Evolutionary conservation across 1,140 invertebrate species (phyloP).

Genomic region (Manduca sexta): DNA sequence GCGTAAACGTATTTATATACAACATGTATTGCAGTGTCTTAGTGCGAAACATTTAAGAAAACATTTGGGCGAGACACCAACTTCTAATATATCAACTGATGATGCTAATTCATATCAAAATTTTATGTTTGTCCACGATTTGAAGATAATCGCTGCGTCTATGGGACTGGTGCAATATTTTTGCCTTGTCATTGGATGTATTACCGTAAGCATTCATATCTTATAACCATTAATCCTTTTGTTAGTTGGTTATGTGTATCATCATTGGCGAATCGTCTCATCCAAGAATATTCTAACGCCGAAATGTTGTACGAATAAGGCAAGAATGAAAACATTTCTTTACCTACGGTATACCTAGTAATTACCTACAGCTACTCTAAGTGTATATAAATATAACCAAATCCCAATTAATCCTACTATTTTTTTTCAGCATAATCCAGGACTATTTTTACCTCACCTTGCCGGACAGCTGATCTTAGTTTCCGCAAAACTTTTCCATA

Average conservation of each 20-base stretch:
- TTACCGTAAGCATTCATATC: constrained; percentile 32
- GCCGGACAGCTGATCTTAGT: constrained; percentile 33
- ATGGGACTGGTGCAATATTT: constrained; percentile 44
- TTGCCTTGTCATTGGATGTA: constrained; percentile 41
- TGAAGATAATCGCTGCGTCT: constrained; percentile 44
- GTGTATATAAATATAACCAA: too few relatives aligned
- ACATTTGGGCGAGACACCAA: constrained; percentile 31
- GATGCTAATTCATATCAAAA: neutral
- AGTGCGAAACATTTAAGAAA: constrained; percentile 32
- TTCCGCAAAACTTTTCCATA: constrained; percentile 27
- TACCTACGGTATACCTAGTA: too few relatives aligned
- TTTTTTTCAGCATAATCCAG: constrained; percentile 46
- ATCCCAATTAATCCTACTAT: neutral
- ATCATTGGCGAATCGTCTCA: too few relatives aligned
- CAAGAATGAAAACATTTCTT: too few relatives aligned
- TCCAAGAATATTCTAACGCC: too few relatives aligned
- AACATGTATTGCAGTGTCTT: constrained; percentile 37
- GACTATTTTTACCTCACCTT: constrained; percentile 45
- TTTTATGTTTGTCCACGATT: constrained; percentile 40
- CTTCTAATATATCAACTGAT: neutral
- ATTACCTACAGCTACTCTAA: too few relatives aligned
- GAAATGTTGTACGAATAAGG: too few relatives aligned
- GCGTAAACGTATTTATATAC: neutral
- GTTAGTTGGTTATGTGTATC: too few relatives aligned
- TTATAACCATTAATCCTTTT: too few relatives aligned